Evolutionary conservation across 2,113 vertebrate species (phyloP), one percentile per base, ranked within the genome.

Genomic region (Esox niger): DNA sequence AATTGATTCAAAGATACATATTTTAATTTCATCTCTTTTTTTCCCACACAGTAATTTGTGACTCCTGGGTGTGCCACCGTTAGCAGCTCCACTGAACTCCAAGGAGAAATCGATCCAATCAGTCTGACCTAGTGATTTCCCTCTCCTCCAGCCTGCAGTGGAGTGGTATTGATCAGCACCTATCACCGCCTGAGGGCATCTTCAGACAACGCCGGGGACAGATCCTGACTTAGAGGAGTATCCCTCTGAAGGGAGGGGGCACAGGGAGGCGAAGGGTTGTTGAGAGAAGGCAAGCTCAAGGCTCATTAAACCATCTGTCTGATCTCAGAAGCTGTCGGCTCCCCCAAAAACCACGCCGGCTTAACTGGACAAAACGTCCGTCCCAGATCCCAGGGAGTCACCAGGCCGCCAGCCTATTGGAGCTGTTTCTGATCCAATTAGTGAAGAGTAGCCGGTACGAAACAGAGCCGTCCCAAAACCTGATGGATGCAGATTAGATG

Each of bases 131-230:
- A 91, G 88, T 88, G 91, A 92, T 90, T 88, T 88, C 88, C 84
- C 79, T 83, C 78, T 79, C 73, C 68, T 79, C 87, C 66, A 90
- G 79, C 78, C 82, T 89, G 89, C 82, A 81, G 84, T 87, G 86
- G 86, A 80, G 79, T 79, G 84, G 74, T 90, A 93, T 92, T 90
- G 91, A 93, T 88, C 76, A 87, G 77, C 68, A 86, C 77, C 86
- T 81, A 89, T 90, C 87, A 84, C 88, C 81, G 87, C 91, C 88
- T 89, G 71, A 76, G 88, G 90, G 87, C 85, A 84, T 84, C 79
- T 85, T 73, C 84, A 79, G 64, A 80, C 79, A 88, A 73, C 87
- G 23, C 32, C 4, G 35, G 59, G 59, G 59, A 61, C 59, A 61
- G 2, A 20, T 25, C 59, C 31, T 33, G 59, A n/a, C 59, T 35